Evolutionary conservation across 2,888 invertebrate genomes (phyloP).

Genomic region (Venustoraphidia nigricollis): DNA sequence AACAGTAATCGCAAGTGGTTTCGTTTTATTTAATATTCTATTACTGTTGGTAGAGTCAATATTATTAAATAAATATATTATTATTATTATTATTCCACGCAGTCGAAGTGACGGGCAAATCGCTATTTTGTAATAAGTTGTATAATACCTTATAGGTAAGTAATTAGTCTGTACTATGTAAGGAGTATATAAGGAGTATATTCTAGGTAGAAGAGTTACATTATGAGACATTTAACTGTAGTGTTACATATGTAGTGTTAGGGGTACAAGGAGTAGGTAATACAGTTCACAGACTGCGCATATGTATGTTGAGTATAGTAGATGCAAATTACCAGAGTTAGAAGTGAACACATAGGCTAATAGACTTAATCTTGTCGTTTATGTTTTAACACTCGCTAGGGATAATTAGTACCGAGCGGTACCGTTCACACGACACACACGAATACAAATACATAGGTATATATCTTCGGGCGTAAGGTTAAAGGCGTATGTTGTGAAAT

Average conservation of each 20-base stretch:
- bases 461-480: background rate
- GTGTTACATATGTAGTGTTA: background rate
- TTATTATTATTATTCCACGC: too few relatives aligned
- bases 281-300: background rate
- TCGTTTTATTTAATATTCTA: too few relatives aligned
- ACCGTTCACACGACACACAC: background rate
- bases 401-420: constrained; percentile 25
- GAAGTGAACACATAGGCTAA: constrained; percentile 15
- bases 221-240: background rate
- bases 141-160: too few relatives aligned
- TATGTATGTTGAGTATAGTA: background rate
- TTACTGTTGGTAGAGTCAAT: too few relatives aligned
- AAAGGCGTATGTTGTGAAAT: background rate
- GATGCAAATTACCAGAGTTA: constrained; percentile 31
- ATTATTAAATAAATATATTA: too few relatives aligned
- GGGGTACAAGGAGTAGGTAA: background rate
- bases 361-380: constrained; percentile 32
- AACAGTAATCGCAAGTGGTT: too few relatives aligned
- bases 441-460: background rate
- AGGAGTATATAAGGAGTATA: too few relatives aligned
- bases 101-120: too few relatives aligned
- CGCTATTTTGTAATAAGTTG: too few relatives aligned
- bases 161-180: too few relatives aligned
- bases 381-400: constrained; percentile 30
- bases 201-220: too few relatives aligned